Percentiles rank a stretch among this genome's conserved stretches.
phyloP scores from a whole-genome alignment of 2,113 vertebrate species.

The Meles meles region DNA sequence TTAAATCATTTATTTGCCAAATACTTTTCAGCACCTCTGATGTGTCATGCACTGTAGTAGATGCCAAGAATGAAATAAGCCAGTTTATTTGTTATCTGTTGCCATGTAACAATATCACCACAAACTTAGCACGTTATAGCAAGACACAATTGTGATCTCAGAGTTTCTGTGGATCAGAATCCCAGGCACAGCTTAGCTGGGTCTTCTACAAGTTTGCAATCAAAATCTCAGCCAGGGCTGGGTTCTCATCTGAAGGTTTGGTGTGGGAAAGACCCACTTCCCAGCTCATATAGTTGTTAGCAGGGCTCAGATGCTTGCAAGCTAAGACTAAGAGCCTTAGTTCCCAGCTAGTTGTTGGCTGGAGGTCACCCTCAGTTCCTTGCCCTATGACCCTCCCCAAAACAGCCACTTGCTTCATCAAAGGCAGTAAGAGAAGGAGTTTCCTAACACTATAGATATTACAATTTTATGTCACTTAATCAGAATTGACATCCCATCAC shows the following conservation, averaged over 20 bases:
- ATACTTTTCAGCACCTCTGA: neutral
- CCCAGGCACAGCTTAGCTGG: neutral
- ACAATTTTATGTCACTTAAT: neutral
- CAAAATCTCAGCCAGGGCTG: neutral
- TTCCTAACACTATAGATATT: neutral
- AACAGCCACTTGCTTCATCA: neutral
- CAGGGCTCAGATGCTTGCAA: neutral
- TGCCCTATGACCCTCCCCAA: neutral
- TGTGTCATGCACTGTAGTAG: neutral
- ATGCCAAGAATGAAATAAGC: neutral
- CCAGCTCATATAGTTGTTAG: neutral
- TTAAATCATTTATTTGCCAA: neutral
- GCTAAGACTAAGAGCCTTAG: neutral
- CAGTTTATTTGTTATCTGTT: neutral
- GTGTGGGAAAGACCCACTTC: neutral
- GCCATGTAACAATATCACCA: neutral
- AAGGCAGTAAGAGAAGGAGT: neutral
- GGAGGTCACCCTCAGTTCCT: neutral
- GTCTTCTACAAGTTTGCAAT: neutral
- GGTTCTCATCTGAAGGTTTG: neutral
- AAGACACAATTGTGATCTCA: neutral
- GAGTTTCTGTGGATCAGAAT: neutral
- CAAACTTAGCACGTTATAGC: neutral
- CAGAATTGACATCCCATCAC: neutral
- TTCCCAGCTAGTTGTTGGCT: neutral